phyloP scores from a whole-genome alignment of 2,113 vertebrate species.

The Poeciliopsis prolifica region DNA sequence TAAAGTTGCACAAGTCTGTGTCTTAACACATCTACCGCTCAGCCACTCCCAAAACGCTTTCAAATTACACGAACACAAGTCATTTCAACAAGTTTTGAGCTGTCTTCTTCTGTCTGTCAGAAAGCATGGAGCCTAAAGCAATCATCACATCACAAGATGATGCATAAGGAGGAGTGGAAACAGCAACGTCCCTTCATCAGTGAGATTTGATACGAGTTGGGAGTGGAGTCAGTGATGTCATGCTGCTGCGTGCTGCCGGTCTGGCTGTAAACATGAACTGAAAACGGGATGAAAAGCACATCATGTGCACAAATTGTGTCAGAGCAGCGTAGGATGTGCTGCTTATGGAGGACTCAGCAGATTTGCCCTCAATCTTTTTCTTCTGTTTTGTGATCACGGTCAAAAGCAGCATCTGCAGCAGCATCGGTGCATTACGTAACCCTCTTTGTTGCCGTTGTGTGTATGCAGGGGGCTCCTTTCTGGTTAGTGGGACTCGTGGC shows the following conservation, averaged over 20 bases:
- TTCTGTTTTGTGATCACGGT: conserved; percentile 37
- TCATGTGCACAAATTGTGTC: conserved; percentile 38
- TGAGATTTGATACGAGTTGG: conserved; percentile 50
- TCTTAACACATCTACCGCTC: not conserved
- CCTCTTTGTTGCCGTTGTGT: conserved; percentile 47
- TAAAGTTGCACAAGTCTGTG: conserved; percentile 10
- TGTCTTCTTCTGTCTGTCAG: not conserved
- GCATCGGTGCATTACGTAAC: conserved; percentile 74
- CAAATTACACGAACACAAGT: not conserved
- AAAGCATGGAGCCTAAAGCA: not conserved
- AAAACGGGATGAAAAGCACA: conserved; percentile 43
- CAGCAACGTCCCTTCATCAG: conserved; percentile 41
- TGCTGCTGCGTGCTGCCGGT: conserved; percentile 53
- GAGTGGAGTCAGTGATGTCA: conserved; percentile 65
- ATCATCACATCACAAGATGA: not conserved
- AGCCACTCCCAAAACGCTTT: not conserved
- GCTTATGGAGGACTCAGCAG: conserved; percentile 7
- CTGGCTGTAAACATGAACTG: conserved; percentile 35
- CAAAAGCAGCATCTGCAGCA: conserved; percentile 56
- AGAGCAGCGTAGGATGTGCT: conserved; percentile 16
- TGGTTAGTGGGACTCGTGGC: conserved; percentile 53
- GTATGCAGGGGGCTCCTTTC: conserved; percentile 64
- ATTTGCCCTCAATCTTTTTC: conserved; percentile 25
- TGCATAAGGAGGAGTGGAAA: conserved; percentile 24
- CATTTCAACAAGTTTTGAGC: not conserved